Evolutionary conservation across 2,113 vertebrate genomes (phyloP), one percentile per base, ranked within the genome.

Genomic region (Arothron firmamentum): DNA sequence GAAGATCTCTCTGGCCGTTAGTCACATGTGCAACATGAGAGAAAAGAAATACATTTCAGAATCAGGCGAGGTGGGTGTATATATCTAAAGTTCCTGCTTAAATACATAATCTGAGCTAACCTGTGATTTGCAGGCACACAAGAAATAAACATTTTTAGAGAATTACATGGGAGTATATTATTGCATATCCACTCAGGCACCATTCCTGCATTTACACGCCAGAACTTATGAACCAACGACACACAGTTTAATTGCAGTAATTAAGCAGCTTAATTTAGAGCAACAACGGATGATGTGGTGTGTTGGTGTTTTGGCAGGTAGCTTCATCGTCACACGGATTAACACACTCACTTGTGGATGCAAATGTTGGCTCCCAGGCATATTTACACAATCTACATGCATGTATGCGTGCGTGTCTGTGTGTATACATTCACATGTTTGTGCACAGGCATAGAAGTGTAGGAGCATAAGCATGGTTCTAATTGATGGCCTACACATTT

Each of bases 1-100:
- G 25, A 68, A 85, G 87, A 80, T 72, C 76, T 31, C 79, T 86
- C 82, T 88, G 85, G 89, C 87, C 87, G 87, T 88, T 79, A 85
- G 48, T 70, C 74, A 70, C 70, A 77, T 80, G 1, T 8, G 15
- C 42, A 45, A 16, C 10, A 45, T 45, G 15, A 45, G 13, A 45
- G 14, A 6, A 45, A 13, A 45, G 5, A 4, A 45, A 45, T 16
- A 42, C 13, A 42, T 42, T 42, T 42, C 10, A 3, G 13, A 45
- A 16, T 45, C 6, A 10, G 8, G 31, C 9, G 31, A 34, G 31
- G 42, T 45, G 15, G 4, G 15, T 15, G 10, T 11, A 45, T 15
- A 13, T 45, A n/a, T n/a, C 15, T 10, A 45, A 45, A 45, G 15
- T 14, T 45, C 10, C 42, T 45, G 42, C 6, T 45, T 45, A 65